Percentiles rank a stretch among this genome's conserved stretches.
Conservation (phyloP, 2,113 vertebrate species). For the Odontophorus gujanensis region DNA sequence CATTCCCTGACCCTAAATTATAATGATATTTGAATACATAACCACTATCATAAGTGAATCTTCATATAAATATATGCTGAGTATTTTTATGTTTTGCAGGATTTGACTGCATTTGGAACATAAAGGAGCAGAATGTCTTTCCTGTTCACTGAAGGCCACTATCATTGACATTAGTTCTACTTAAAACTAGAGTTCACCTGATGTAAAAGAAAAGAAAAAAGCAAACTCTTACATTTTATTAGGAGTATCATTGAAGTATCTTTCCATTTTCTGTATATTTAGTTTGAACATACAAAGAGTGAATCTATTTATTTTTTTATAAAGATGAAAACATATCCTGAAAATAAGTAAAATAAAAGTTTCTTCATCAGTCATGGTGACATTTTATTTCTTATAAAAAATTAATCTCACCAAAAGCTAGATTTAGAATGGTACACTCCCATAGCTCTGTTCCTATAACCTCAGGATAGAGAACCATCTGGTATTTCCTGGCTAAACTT, state of each 20-base stretch:
- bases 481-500: constrained; percentile 43
- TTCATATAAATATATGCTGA: fast-evolving
- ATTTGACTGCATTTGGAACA: not conserved
- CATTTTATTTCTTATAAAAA: not conserved
- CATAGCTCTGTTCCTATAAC: constrained; percentile 1
- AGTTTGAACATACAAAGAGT: not conserved
- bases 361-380: not conserved
- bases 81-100: not conserved
- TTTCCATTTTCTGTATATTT: not conserved
- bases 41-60: not conserved
- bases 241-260: fast-evolving
- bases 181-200: not conserved
- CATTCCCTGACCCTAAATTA: not conserved
- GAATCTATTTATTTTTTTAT: not conserved
- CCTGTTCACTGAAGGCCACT: not conserved
- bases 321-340: not conserved
- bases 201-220: not conserved
- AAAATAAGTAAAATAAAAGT: not conserved
- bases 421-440: constrained; percentile 4
- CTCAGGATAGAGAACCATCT: constrained; percentile 48
- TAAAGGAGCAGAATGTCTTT: not conserved
- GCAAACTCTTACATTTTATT: not conserved
- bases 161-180: not conserved
- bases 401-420: not conserved
- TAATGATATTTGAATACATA: not conserved